Conservation (phyloP, 1,140 invertebrate genomes). For the Pinna nobilis region DNA sequence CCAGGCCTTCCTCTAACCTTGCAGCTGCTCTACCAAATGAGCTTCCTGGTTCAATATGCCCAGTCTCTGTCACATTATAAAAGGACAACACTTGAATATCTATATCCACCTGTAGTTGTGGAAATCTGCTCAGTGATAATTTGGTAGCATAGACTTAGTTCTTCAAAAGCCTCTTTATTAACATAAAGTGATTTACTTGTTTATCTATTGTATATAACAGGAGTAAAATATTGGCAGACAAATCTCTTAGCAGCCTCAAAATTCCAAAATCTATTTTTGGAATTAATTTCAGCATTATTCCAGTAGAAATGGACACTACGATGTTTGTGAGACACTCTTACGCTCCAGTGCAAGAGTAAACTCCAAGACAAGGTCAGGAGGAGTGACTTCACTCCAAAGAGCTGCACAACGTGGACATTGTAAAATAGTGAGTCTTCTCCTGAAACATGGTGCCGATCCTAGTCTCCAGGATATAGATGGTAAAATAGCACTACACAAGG, state of each 20-base stretch:
- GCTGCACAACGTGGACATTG: constrained; percentile 78
- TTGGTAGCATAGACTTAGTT: too few species aligned
- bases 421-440: constrained; percentile 77
- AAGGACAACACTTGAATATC: too few species aligned
- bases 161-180: too few species aligned
- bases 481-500: constrained; percentile 81
- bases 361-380: constrained; percentile 82
- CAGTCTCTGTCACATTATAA: too few species aligned
- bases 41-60: too few species aligned
- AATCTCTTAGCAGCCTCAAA: neutral
- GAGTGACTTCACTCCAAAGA: constrained; percentile 87
- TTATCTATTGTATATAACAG: neutral
- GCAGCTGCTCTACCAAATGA: too few species aligned
- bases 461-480: constrained; percentile 84
- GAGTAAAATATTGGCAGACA: neutral
- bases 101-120: too few species aligned
- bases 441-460: constrained; percentile 80
- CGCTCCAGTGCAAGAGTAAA: constrained; percentile 83
- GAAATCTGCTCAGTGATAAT: too few species aligned
- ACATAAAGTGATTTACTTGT: too few species aligned
- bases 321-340: constrained; percentile 83
- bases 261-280: constrained; percentile 10
- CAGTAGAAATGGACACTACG: constrained; percentile 83
- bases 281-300: constrained; percentile 85
- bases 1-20: too few species aligned